Percentiles rank a stretch among this genome's conserved stretches.
These are phyloP conservation scores for Empidonax alnorum DNA, from an alignment of 2,113 vertebrate species.

Conservation along the genomic window DNA sequence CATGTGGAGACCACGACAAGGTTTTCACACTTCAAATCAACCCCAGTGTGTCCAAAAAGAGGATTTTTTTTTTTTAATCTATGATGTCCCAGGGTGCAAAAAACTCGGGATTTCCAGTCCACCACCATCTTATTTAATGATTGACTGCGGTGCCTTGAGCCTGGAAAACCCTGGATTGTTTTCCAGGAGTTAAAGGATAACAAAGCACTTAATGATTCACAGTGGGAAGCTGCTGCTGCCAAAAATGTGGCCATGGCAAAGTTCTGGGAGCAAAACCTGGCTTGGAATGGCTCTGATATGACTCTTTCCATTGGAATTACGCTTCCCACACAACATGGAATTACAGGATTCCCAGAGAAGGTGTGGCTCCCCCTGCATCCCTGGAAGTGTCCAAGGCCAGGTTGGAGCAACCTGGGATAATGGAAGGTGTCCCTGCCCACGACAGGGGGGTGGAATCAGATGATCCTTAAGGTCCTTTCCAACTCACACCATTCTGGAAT, in stretches of 20 bases:
- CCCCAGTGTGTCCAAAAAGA: fast-evolving
- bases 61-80: not conserved
- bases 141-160: not conserved
- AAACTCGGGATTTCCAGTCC: not conserved
- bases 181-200: constrained; percentile 33
- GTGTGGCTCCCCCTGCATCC: not conserved
- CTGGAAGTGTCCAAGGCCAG: not conserved
- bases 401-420: fast-evolving
- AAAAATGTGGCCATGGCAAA: not conserved
- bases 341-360: not conserved
- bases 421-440: not conserved
- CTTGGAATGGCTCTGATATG: fast-evolving
- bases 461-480: not conserved
- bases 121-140: not conserved
- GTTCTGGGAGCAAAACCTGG: not conserved
- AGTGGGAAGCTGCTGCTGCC: not conserved
- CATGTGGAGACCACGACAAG: fast-evolving
- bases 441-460: not conserved
- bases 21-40: not conserved
- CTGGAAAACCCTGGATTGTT: not conserved
- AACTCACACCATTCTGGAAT: not conserved
- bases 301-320: fast-evolving
- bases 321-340: not conserved
- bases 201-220: not conserved
- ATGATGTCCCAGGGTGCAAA: not conserved